Conservation (phyloP, 2,888 invertebrate species). For the Leptothorax acervorum region DNA sequence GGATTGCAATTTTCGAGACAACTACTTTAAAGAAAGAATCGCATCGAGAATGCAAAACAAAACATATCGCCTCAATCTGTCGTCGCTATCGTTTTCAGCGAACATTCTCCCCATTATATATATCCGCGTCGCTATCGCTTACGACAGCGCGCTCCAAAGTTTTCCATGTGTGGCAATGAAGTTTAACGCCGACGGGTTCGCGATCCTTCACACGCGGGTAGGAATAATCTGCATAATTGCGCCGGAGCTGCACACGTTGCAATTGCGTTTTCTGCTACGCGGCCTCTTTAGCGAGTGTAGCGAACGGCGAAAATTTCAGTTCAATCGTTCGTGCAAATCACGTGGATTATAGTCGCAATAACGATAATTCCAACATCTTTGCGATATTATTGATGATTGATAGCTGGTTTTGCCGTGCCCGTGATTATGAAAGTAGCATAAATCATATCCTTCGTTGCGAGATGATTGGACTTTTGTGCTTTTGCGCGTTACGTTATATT, state of each 20-base stretch:
- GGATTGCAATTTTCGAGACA: too few relatives aligned
- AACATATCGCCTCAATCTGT: slow-evolving; percentile 30
- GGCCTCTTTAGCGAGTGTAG: slow-evolving; percentile 39
- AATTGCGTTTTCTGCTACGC: slow-evolving; percentile 39
- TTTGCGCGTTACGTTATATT: background rate
- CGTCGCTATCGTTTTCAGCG: slow-evolving; percentile 39
- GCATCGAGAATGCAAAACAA: background rate
- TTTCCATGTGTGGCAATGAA: slow-evolving; percentile 49
- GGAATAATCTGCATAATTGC: slow-evolving; percentile 57
- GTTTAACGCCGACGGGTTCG: slow-evolving; percentile 46
- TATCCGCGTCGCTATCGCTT: slow-evolving; percentile 34
- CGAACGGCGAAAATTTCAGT: slow-evolving; percentile 44
- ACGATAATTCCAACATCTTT: slow-evolving; percentile 25
- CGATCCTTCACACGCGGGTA: slow-evolving; percentile 50
- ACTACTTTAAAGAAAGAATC: background rate
- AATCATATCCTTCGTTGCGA: slow-evolving; percentile 3
- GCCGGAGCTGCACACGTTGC: slow-evolving; percentile 32
- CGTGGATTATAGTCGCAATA: slow-evolving; percentile 37
- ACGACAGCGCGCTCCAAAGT: slow-evolving; percentile 42
- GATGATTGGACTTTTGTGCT: background rate
- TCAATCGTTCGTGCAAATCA: slow-evolving; percentile 18
- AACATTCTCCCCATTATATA: slow-evolving; percentile 1
- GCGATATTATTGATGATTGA: slow-evolving; percentile 49
- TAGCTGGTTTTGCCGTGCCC: slow-evolving; percentile 11
- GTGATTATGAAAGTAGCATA: slow-evolving; percentile 26